Evolutionary conservation across 2,797 vertebrate species (phyloP).

Genomic region (Anniella stebbinsi): DNA sequence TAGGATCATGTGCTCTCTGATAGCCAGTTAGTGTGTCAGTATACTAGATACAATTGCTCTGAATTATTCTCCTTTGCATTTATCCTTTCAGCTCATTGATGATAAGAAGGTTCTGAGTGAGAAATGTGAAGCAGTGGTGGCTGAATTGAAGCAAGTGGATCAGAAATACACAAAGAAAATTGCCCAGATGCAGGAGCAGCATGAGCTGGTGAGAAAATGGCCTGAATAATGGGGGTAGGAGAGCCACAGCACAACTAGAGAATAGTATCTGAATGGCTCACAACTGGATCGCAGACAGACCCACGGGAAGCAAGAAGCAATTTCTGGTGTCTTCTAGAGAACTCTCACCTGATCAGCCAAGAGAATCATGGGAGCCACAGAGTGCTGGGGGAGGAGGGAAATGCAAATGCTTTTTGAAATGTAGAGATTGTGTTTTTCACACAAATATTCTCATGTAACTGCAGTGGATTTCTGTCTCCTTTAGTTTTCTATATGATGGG

Average conservation of each 20-base stretch:
- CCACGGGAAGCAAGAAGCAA: not conserved
- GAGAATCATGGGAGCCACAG: not conserved
- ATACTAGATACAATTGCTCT: not conserved
- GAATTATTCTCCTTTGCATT: not conserved
- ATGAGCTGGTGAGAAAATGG: slow-evolving; percentile 86
- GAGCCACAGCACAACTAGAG: not conserved
- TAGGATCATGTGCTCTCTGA: not conserved
- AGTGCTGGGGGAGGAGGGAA: not conserved
- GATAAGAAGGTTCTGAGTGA: slow-evolving; percentile 92
- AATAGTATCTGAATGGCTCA: not conserved
- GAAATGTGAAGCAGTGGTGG: slow-evolving; percentile 89
- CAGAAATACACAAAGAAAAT: slow-evolving; percentile 91
- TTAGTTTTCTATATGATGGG: not conserved
- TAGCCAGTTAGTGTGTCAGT: no score
- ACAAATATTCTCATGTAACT: not conserved
- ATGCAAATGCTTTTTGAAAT: not conserved
- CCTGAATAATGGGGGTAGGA: no score
- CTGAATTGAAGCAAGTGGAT: slow-evolving; percentile 90
- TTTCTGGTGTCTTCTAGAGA: not conserved
- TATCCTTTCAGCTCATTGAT: slow-evolving; percentile 85
- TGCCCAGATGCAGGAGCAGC: slow-evolving; percentile 91
- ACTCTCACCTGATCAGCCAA: not conserved
- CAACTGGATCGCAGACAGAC: not conserved
- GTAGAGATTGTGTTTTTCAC: not conserved
- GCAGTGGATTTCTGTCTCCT: not conserved